Conservation (phyloP, 2,797 vertebrate species). For the Dryobates pubescens region DNA sequence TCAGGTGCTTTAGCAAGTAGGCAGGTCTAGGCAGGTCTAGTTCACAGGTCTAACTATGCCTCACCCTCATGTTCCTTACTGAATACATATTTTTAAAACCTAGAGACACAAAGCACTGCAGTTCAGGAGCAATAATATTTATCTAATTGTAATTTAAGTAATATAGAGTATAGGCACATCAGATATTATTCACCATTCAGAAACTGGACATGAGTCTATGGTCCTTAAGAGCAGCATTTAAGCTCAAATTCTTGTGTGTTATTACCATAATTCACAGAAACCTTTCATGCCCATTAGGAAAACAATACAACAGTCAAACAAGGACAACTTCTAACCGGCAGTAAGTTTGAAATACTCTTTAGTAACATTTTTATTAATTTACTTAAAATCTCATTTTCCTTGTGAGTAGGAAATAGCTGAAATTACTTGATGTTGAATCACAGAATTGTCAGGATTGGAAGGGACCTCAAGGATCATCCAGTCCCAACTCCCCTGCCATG, state of each 20-base stretch:
- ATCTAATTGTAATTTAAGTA: neutral
- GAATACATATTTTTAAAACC: neutral
- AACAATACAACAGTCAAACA: neutral
- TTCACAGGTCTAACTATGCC: neutral
- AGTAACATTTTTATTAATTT: neutral
- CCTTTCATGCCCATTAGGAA: neutral
- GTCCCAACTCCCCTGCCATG: too few species aligned
- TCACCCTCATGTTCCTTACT: neutral
- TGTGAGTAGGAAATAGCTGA: neutral
- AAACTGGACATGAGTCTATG: neutral
- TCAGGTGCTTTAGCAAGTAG: neutral
- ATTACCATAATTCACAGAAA: neutral
- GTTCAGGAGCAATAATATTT: neutral
- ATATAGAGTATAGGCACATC: neutral
- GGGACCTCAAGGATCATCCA: too few species aligned
- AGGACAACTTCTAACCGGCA: neutral
- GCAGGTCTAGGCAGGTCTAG: neutral
- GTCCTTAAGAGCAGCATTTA: neutral
- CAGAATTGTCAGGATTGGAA: too few species aligned
- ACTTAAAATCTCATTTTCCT: neutral
- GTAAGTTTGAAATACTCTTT: neutral
- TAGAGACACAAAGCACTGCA: neutral
- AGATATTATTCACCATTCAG: neutral
- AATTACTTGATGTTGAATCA: neutral
- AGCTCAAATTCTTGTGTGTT: neutral